Base-by-base conservation (phyloP, 2,888 invertebrate species). In the Leucophora obtusa region DNA sequence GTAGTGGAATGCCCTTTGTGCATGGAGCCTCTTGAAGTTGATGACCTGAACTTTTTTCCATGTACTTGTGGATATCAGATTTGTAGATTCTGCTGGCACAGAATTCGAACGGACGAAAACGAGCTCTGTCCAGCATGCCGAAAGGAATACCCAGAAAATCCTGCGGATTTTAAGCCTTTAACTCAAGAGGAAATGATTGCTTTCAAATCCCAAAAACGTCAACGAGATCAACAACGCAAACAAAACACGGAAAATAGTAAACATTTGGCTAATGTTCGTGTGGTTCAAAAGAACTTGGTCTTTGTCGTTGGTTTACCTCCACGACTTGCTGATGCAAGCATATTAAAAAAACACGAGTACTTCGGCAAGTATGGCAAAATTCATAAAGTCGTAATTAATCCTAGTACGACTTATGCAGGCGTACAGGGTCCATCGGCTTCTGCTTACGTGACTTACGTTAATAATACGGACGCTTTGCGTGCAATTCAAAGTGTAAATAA, bases 361-460 rank as follows among this genome's bases (percentile, higher is more conserved):
- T 99, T 99, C 93, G 99, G 99, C 85, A 98, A 98, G 92, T 99
- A 98, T 92, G 99, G 99, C 84, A 98, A 98, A 93, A 99, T 99
- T 91, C 97, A 98, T 92, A 99, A 99, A 94, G 98, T 99, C 91
- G 98, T 98, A 89, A 98, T 99, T 92, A 99, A 99, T 93, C 97
- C 98, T 91, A 97, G 97, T 92, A 97, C 98, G 87, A 94, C 97
- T 85, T 97, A 97, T 92, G 97, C 97, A 84, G 97, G 97, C 87
- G 95, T 96, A 90, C 97, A 97, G 93, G 95, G 95, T 88, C 95
- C 95, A 85, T 95, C 95, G 84, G 95, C 94, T 90, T 96, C 97
- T 89, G 99, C 99, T 88, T 99, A 99, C 92, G 98, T 99, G 88
- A 99, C 99, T 85, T 99, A 99, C 92, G 92, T 93, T 88, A 92